Conservation (phyloP, 2,888 invertebrate species). For the Prostheceraeus crozeri region DNA sequence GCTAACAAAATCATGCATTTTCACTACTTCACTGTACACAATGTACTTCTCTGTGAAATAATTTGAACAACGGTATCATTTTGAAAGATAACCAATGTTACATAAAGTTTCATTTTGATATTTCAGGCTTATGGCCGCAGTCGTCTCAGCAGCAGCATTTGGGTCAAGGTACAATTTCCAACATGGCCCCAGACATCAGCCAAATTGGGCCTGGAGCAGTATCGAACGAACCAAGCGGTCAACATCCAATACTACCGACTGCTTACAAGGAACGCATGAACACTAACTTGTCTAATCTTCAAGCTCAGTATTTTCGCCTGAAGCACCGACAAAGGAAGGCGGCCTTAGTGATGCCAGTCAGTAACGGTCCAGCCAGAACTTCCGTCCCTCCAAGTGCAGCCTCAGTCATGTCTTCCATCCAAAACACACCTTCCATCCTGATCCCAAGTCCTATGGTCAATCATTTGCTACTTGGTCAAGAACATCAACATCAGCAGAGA, state of each 20-base stretch:
- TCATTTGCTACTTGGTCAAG: not conserved
- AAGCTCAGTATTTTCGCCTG: conserved; percentile 27
- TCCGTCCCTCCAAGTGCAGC: not conserved
- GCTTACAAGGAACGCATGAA: conserved; percentile 28
- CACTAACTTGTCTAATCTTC: conserved; percentile 15
- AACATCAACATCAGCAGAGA: too few species aligned
- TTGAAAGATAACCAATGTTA: too few species aligned
- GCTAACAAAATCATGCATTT: too few species aligned
- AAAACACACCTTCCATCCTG: not conserved
- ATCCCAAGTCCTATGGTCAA: not conserved
- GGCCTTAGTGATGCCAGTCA: not conserved
- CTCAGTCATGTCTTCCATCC: too few species aligned
- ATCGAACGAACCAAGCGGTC: conserved; percentile 2
- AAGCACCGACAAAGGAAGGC: conserved; percentile 24
- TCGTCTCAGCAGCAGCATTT: too few species aligned
- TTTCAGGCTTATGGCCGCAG: too few species aligned
- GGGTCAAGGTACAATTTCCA: too few species aligned
- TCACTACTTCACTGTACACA: too few species aligned
- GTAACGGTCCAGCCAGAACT: not conserved
- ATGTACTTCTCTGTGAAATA: too few species aligned
- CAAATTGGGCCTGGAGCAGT: conserved; percentile 30
- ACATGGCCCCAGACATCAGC: too few species aligned
- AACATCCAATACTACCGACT: not conserved
- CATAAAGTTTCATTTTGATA: too few species aligned
- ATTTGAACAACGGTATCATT: too few species aligned